Base-by-base conservation (phyloP, 2,888 invertebrate species). In the Dynastes maya region DNA sequence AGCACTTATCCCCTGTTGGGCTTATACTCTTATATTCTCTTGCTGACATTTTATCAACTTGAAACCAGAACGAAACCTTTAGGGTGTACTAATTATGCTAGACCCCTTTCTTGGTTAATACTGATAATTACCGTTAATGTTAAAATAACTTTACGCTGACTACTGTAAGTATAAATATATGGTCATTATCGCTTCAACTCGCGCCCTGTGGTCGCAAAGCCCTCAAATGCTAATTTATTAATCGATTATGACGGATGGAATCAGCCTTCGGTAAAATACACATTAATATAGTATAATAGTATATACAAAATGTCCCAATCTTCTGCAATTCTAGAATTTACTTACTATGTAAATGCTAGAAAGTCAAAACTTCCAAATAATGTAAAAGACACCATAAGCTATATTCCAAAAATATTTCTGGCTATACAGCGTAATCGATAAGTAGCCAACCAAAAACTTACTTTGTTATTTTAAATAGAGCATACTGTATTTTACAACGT, bases 161-260 rank as follows among this genome's bases (percentile, higher is more conserved):
- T 9, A 2, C 6, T 9, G 53, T 53, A 6, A 53, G 9, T 53
- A 53, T 53, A 9, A 53, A 53, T n/a, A 64, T 2, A 11, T 3
- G 64, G 32, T 11, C n/a, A 64, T 64, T 64, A 64, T 13, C 13
- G 37, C 13, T 64, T 37, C 64, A 32, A n/a, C 11, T 37, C 64
- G 32, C 32, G 64, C 32, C 32, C 32, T 9, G 64, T 13, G 37
- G 32, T 64, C 32, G 16, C 29, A 37, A 37, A 37, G 32, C 4
- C 6, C 37, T 37, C n/a, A 37, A 64, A 37, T 64, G 11, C 11
- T 64, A 64, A 64, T 64, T 64, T 37, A 5, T 37, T 13, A 13
- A 64, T 11, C 32, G 64, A 37, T 37, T 64, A 32, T n/a, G 9
- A 64, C 29, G 32, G 16, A 37, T 9, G 9, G 9, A 5, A 37